phyloP scores from a whole-genome alignment of 2,797 vertebrate genomes.

The Australoheros facetus region DNA sequence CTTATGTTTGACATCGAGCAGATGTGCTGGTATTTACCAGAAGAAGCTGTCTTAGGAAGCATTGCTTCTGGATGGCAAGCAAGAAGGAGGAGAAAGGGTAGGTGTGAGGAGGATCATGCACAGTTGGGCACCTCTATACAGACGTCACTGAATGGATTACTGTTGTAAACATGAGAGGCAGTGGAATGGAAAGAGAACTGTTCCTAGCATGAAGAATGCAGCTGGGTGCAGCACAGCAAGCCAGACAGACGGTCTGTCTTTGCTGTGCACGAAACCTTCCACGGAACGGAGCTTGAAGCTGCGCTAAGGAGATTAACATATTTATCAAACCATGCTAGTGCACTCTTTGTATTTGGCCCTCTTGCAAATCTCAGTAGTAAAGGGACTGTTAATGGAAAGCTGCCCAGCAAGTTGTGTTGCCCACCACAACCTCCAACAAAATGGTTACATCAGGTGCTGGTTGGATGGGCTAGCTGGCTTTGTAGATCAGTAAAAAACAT shows the following conservation, averaged over 20 bases:
- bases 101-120: constrained; percentile 48
- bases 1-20: constrained; percentile 22
- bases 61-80: constrained; percentile 7
- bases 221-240: constrained; percentile 31
- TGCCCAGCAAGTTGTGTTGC: constrained; percentile 1
- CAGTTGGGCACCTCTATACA: constrained; percentile 42
- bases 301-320: constrained; percentile 51
- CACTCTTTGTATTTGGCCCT: constrained; percentile 29
- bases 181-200: constrained; percentile 40
- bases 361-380: constrained; percentile 23
- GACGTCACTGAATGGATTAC: constrained; percentile 62
- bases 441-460: constrained; percentile 1
- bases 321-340: constrained; percentile 48
- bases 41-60: constrained; percentile 35
- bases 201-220: constrained; percentile 35
- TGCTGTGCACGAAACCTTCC: constrained; percentile 52
- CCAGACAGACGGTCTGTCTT: constrained; percentile 38
- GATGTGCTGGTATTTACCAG: constrained; percentile 38
- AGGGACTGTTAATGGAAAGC: constrained; percentile 11
- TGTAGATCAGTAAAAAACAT: neutral
- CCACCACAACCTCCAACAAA: neutral
- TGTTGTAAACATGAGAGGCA: constrained; percentile 50
- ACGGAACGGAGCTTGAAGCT: constrained; percentile 41
- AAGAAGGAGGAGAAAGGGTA: constrained; percentile 17
- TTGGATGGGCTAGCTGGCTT: neutral